Percentiles rank a stretch among this genome's conserved stretches.
These are phyloP conservation scores for Microcebus lehilahytsara DNA, from an alignment of 2,113 vertebrate genomes.

Conservation along the genomic window DNA sequence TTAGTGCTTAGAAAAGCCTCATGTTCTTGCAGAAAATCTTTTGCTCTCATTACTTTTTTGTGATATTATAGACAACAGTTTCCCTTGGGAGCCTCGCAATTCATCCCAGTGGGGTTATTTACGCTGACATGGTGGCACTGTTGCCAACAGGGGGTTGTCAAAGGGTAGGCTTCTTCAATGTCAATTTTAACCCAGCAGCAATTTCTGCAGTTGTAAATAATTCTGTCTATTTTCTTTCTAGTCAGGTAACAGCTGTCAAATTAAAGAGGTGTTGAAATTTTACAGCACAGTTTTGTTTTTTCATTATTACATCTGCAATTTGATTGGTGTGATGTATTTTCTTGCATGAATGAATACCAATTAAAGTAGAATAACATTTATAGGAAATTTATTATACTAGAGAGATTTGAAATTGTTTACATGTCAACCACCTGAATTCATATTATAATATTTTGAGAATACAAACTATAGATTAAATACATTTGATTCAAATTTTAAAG, in stretches of 20 bases:
- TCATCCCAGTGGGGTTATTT: conserved; percentile 60
- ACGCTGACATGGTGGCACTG: conserved; percentile 34
- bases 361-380: neutral
- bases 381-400: neutral
- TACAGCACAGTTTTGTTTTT: conserved; percentile 17
- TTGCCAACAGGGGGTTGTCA: conserved; percentile 31
- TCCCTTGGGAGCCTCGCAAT: conserved; percentile 45
- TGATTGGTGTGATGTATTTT: conserved; percentile 11
- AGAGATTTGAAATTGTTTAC: neutral
- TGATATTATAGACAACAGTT: conserved; percentile 54
- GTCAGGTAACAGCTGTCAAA: conserved; percentile 13
- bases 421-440: neutral
- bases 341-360: conserved; percentile 3
- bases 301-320: neutral
- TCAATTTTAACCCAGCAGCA: conserved; percentile 29
- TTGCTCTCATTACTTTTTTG: conserved; percentile 47
- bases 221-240: neutral
- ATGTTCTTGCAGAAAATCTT: conserved; percentile 45
- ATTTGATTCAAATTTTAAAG: neutral
- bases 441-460: neutral
- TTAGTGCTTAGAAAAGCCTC: conserved; percentile 55
- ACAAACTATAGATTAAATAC: neutral
- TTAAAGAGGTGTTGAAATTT: neutral
- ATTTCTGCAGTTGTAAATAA: conserved; percentile 45
- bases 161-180: neutral